Evolutionary conservation across 2,113 vertebrate genomes (phyloP).

Genomic region (Phaethon lepturus): DNA sequence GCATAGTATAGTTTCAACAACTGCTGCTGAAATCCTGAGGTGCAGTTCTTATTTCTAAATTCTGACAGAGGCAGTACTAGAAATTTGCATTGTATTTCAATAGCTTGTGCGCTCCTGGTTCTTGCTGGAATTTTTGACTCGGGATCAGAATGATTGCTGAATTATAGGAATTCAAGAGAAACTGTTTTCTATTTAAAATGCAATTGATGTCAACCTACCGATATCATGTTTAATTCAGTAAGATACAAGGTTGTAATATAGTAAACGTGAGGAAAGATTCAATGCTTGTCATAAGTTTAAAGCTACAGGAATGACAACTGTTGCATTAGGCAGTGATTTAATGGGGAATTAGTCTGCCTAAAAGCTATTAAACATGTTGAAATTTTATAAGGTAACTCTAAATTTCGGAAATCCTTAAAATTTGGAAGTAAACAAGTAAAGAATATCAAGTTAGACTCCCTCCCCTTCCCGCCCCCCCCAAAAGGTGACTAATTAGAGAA

Average conservation of each 20-base stretch:
- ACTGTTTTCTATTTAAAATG: neutral
- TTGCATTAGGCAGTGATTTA: neutral
- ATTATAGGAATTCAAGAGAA: neutral
- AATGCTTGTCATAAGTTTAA: neutral
- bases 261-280: neutral
- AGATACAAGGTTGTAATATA: neutral
- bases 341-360: neutral
- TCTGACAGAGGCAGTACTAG: slow-evolving; percentile 42
- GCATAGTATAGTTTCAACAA: slow-evolving; percentile 60
- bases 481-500: neutral
- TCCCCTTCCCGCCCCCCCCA: too few species aligned
- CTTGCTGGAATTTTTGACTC: slow-evolving; percentile 38
- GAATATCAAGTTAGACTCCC: neutral
- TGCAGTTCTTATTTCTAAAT: slow-evolving; percentile 58
- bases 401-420: neutral
- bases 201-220: neutral
- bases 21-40: slow-evolving; percentile 41
- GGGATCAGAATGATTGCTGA: slow-evolving; percentile 25
- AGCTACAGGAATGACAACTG: neutral
- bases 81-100: slow-evolving; percentile 34
- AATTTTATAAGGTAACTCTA: neutral
- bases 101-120: neutral
- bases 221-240: neutral
- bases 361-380: neutral
- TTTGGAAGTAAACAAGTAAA: neutral